Evolutionary conservation across 2,888 invertebrate genomes (phyloP).

Genomic region (Harmothoe impar): DNA sequence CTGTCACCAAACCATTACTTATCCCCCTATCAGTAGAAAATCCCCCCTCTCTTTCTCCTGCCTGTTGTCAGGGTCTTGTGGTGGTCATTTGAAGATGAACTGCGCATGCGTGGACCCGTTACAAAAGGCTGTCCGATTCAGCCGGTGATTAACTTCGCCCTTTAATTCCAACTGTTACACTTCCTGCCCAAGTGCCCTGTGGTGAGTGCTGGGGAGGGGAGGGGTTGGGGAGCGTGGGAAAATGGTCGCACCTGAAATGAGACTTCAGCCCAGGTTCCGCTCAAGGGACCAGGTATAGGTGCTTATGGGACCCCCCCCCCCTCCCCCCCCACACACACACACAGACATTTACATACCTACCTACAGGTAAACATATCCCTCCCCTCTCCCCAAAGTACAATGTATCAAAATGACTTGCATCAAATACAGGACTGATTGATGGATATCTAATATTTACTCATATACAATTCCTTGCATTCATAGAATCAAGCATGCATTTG

Average conservation of each 20-base stretch:
- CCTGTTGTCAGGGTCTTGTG: not conserved
- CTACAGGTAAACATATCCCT: not conserved
- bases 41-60: no score
- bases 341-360: not conserved
- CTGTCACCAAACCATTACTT: not conserved
- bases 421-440: no score
- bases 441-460: no score
- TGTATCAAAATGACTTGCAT: no score
- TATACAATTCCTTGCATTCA: no score
- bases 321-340: not conserved
- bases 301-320: not conserved
- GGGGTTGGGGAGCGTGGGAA: not conserved
- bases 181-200: not conserved
- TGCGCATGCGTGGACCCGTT: constrained; percentile 14
- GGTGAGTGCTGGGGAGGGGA: not conserved
- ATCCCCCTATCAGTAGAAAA: no score
- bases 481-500: no score
- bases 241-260: not conserved
- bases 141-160: constrained; percentile 2
- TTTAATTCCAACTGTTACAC: constrained; percentile 33
- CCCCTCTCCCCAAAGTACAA: not conserved
- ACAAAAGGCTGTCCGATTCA: constrained; percentile 16
- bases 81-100: not conserved
- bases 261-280: no score
- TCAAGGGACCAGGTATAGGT: no score